Conservation (phyloP, 2,888 invertebrate species). For the Oscheius sp. region DNA sequence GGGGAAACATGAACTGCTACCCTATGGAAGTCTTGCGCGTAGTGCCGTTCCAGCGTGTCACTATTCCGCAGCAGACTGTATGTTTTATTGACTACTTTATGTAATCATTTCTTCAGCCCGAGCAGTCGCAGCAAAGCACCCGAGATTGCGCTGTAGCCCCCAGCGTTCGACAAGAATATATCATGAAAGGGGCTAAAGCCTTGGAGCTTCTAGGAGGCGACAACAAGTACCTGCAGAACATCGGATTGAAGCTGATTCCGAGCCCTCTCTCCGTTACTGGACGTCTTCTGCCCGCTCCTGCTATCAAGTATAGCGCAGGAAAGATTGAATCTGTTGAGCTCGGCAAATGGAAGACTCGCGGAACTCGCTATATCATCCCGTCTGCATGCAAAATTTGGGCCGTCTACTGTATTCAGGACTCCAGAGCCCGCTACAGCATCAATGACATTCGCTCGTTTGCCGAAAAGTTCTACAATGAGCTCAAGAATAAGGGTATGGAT, state of each 20-base stretch:
- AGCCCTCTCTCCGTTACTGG: conserved; percentile 43
- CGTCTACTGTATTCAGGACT: conserved; percentile 1
- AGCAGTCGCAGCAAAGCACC: conserved; percentile 49
- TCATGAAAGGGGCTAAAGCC: conserved; percentile 38
- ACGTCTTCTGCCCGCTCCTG: conserved; percentile 33
- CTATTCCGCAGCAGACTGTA: conserved; percentile 50
- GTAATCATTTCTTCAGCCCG: neutral
- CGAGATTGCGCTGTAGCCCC: conserved; percentile 55
- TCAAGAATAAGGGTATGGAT: conserved; percentile 7
- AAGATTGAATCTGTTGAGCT: neutral
- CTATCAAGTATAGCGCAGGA: neutral
- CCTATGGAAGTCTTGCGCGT: conserved; percentile 56
- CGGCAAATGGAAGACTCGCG: conserved; percentile 37
- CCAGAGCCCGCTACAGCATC: too few species aligned
- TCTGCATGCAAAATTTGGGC: conserved; percentile 12
- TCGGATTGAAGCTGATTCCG: conserved; percentile 38
- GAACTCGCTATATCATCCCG: conserved; percentile 20
- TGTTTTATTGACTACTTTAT: conserved; percentile 20
- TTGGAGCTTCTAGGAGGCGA: conserved; percentile 42
- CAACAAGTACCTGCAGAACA: conserved; percentile 39
- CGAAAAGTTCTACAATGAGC: conserved; percentile 5
- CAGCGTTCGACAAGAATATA: conserved; percentile 40
- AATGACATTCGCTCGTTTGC: neutral
- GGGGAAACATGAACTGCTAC: conserved; percentile 48
- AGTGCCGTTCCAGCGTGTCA: conserved; percentile 55